Base-by-base conservation (phyloP, 2,797 vertebrate species). In the Pogonophryne albipinna region DNA sequence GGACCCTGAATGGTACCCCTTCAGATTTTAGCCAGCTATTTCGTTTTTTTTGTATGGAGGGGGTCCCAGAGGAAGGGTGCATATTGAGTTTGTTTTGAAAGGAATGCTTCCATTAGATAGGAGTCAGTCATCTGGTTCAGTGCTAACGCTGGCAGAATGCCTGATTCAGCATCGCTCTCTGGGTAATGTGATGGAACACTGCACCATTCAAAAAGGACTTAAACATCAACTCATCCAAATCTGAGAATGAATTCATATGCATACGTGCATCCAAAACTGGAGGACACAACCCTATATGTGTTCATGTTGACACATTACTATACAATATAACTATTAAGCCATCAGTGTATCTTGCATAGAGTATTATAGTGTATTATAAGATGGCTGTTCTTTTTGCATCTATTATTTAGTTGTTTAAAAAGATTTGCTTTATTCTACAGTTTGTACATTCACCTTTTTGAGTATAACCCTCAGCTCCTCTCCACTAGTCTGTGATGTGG, bases 61-160 rank as follows among this genome's bases (percentile, higher is more conserved):
- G 67, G 70, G 73, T 89, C 85, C 74, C 83, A 57, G 57, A 79
- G 79, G 86, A 73, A 19, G 53, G 69, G 70, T 74, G 71, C 76
- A 68, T 90, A 91, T 89, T 87, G 88, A 91, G 85, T 92, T 89
- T 87, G 84, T 91, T 92, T 86, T 91, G 76, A 89, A 92, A 87
- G 87, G 70, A 78, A 82, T 67, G 79, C 83, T 87, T 90, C 81
- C 80, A 94, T 93, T 91, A 80, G 82, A 85, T 88, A 62, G 82
- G 72, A 93, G 79, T 87, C 87, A 87, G 85, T 86, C 87, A 86
- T 87, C 74, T 88, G 85, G 57, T 86, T 90, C 86, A 76, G 66
- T 66, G 78, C 74, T 79, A 80, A 87, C 84, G 55, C 80, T 86
- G 84, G 76, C 78, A 80, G 87, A 87, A 86, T 89, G 77, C 77